Conservation (phyloP, 2,797 vertebrate genomes). For the Pangasius macronema region DNA sequence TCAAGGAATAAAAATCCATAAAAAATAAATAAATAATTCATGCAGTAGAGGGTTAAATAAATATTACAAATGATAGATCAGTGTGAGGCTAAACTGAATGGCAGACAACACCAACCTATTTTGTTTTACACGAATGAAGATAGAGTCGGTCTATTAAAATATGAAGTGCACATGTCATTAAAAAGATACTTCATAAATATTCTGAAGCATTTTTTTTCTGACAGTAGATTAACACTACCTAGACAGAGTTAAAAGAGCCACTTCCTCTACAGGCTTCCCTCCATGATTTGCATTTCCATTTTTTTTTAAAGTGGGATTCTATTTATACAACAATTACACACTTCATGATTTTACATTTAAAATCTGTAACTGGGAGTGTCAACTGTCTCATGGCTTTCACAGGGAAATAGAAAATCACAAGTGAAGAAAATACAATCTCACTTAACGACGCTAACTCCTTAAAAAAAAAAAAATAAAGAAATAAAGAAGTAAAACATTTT, state of each 20-base stretch:
- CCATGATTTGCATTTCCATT: not conserved
- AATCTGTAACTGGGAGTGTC: not conserved
- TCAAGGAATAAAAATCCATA: too few species aligned
- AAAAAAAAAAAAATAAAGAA: not conserved
- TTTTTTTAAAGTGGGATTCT: not conserved
- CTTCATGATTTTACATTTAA: not conserved
- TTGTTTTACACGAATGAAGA: not conserved
- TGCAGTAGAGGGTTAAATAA: too few species aligned
- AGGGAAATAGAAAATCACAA: not conserved
- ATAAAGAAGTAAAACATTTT: too few species aligned
- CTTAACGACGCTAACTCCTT: slow-evolving; percentile 65
- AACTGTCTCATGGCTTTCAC: not conserved
- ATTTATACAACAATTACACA: not conserved
- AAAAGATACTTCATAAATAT: not conserved
- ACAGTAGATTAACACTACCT: not conserved
- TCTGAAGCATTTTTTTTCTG: not conserved
- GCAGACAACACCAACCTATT: not conserved
- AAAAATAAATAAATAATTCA: too few species aligned
- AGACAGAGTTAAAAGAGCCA: not conserved
- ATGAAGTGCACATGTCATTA: not conserved
- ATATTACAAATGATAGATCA: not conserved
- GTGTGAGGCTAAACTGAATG: not conserved
- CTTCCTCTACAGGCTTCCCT: not conserved
- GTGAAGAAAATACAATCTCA: not conserved
- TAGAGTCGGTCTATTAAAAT: not conserved